Evolutionary conservation across 2,113 vertebrate genomes (phyloP).

Genomic region (Gopherus evgoodei): DNA sequence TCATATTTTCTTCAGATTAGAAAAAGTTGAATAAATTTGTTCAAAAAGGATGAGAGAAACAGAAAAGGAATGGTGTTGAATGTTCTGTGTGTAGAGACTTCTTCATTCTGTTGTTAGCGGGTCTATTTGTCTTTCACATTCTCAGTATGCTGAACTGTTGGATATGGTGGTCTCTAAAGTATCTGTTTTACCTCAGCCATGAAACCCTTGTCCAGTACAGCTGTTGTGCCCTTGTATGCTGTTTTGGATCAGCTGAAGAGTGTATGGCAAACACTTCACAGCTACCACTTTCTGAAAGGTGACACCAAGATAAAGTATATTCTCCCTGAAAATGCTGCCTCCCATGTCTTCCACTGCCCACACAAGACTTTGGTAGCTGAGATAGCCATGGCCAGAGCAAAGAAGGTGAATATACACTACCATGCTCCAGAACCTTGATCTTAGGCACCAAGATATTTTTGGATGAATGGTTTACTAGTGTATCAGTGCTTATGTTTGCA

Average conservation of each 20-base stretch:
- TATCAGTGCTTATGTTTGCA: neutral
- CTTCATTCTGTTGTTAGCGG: neutral
- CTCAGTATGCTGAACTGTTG: neutral
- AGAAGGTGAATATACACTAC: neutral
- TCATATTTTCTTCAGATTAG: conserved; percentile 47
- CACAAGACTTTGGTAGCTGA: neutral
- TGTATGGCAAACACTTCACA: neutral
- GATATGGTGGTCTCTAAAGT: neutral
- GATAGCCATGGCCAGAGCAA: neutral
- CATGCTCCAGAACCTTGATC: neutral
- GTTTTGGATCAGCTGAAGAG: neutral
- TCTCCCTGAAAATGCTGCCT: neutral
- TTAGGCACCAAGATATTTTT: neutral
- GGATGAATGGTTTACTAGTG: neutral
- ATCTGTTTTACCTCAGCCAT: neutral
- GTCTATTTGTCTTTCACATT: neutral
- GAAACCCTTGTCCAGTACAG: neutral
- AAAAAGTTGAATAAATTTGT: conserved; percentile 13
- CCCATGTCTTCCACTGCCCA: neutral
- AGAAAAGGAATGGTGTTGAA: neutral
- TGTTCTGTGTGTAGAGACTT: neutral
- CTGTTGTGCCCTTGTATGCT: neutral
- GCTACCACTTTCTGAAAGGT: neutral
- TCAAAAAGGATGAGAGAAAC: neutral
- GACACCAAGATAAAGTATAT: neutral